These are phyloP conservation scores for Capra hircus DNA, from an alignment of 2,113 vertebrate genomes.

Conservation along the genomic window DNA sequence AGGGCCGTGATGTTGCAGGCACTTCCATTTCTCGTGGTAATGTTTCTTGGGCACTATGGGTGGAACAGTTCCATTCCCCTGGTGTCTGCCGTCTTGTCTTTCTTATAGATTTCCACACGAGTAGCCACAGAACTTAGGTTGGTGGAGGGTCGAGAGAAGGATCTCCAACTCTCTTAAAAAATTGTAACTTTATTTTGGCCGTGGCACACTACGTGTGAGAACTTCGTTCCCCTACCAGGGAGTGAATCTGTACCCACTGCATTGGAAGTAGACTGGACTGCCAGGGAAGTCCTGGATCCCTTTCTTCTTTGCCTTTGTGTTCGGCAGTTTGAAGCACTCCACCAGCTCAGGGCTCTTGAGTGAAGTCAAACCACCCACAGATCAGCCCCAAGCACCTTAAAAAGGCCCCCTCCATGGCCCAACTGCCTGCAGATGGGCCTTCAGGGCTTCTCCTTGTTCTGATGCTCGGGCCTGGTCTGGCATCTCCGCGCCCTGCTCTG, in stretches of 20 bases:
- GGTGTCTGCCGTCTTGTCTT: neutral
- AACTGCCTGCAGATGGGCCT: neutral
- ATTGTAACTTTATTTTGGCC: neutral
- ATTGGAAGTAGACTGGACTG: neutral
- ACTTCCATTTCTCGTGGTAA: neutral
- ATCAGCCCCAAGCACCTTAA: neutral
- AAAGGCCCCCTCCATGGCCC: neutral
- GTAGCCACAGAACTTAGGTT: neutral
- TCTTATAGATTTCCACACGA: neutral
- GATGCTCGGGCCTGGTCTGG: neutral
- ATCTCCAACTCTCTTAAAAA: neutral
- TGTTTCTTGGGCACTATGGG: neutral
- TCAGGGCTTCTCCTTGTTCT: neutral
- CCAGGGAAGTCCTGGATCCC: neutral
- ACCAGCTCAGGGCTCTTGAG: neutral
- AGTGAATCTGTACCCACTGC: neutral
- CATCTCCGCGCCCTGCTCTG: no score
- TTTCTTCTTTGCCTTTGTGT: neutral
- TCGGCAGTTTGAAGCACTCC: neutral
- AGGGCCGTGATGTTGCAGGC: accelerated
- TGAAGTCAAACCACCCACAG: neutral
- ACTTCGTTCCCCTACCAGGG: neutral
- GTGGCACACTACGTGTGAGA: neutral
- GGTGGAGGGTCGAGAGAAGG: neutral
- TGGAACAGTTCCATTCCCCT: no score